These are phyloP conservation scores for Crocidura indochinensis DNA, from an alignment of 2,797 vertebrate genomes.

Conservation along the genomic window DNA sequence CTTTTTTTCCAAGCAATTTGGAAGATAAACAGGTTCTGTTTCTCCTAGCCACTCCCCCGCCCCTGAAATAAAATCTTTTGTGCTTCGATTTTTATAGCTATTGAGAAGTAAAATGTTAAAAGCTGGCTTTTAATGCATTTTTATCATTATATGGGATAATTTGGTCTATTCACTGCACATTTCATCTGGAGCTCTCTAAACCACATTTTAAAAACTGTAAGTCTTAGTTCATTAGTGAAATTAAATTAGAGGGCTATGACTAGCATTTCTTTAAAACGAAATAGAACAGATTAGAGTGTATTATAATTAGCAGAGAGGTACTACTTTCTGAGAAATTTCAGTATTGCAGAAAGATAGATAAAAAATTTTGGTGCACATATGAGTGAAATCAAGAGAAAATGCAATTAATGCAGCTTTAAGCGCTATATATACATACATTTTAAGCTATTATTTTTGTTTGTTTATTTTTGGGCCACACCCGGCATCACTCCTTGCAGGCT, in stretches of 20 bases:
- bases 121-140: slow-evolving; percentile 54
- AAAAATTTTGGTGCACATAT: slow-evolving; percentile 2
- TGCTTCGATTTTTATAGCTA: slow-evolving; percentile 30
- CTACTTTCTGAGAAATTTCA: slow-evolving; percentile 45
- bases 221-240: slow-evolving; percentile 49
- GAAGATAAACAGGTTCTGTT: slow-evolving; percentile 27
- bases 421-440: slow-evolving; percentile 42
- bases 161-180: slow-evolving; percentile 48
- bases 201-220: slow-evolving; percentile 57
- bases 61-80: slow-evolving; percentile 46
- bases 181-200: slow-evolving; percentile 58
- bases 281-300: slow-evolving; percentile 55
- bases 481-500: too few species aligned
- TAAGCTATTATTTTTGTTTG: too few species aligned
- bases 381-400: slow-evolving; percentile 28
- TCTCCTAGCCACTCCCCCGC: slow-evolving; percentile 9
- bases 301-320: slow-evolving; percentile 10
- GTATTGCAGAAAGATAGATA: background rate
- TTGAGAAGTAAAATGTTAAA: slow-evolving; percentile 47
- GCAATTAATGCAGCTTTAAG: slow-evolving; percentile 52
- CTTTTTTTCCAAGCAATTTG: slow-evolving; percentile 8
- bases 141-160: slow-evolving; percentile 39
- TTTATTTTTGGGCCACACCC: too few species aligned
- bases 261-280: slow-evolving; percentile 53
- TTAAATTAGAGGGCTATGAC: slow-evolving; percentile 60